A percentile compares a stretch with the other conserved stretches of the same genome.
Conservation (phyloP, 2,888 invertebrate species). For the Cephus spinipes region DNA sequence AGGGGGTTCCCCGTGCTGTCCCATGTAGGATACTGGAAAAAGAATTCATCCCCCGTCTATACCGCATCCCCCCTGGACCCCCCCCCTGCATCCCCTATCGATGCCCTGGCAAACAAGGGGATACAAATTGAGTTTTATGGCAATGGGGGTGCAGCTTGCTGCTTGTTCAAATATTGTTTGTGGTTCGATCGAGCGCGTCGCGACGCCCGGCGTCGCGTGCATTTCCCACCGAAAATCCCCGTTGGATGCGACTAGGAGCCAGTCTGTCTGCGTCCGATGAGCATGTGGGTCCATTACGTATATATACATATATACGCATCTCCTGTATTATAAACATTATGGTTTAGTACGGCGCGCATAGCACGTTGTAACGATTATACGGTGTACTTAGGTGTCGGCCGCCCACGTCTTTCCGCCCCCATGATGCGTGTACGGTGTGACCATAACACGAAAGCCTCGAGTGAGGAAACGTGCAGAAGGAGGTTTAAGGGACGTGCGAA, state of each 20-base stretch:
- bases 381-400: conserved; percentile 42
- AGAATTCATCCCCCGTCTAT: not conserved
- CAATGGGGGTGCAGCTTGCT: conserved; percentile 11
- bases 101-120: conserved; percentile 34
- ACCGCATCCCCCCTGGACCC: not conserved
- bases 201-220: not conserved
- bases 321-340: conserved; percentile 1
- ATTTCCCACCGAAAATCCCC: not conserved
- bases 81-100: not conserved
- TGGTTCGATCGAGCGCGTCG: not conserved
- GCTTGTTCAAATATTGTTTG: not conserved
- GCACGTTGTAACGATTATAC: conserved; percentile 53
- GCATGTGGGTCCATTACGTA: conserved; percentile 57
- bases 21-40: not conserved
- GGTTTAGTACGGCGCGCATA: conserved; percentile 11
- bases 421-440: conserved; percentile 36
- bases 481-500: conserved; percentile 13
- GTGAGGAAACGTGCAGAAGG: not conserved
- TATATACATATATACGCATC: conserved; percentile 14
- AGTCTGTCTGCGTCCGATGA: not conserved
- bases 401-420: conserved; percentile 61
- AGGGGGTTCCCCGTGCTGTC: not conserved
- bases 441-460: conserved; percentile 19
- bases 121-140: conserved; percentile 38
- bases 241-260: not conserved